phyloP scores from a whole-genome alignment of 2,797 vertebrate species.

The Podarcis siculus region DNA sequence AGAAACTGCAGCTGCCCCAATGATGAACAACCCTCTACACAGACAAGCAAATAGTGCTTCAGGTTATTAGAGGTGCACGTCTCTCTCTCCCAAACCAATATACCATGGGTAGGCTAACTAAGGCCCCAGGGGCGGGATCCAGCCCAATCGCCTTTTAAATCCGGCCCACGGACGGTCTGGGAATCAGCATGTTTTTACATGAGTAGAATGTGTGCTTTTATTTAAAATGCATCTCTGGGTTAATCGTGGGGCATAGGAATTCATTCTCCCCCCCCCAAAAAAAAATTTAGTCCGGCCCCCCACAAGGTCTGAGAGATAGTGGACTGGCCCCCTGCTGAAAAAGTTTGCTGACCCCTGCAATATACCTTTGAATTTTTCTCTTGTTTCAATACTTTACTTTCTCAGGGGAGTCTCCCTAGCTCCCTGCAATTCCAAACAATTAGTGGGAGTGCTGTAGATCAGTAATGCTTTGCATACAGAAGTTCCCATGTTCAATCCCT shows the following conservation, averaged over 20 bases:
- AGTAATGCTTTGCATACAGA: background rate
- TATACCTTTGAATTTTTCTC: background rate
- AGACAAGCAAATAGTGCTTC: background rate
- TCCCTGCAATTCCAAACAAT: background rate
- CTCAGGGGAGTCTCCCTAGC: background rate
- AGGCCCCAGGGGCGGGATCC: accelerated
- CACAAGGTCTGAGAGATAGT: no score
- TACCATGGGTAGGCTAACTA: no score
- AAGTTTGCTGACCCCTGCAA: no score
- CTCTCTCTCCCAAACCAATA: background rate
- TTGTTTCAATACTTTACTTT: background rate
- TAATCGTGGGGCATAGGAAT: no score
- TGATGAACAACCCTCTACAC: background rate
- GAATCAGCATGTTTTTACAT: no score
- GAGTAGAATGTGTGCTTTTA: no score
- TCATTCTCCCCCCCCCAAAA: no score
- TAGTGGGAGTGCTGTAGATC: background rate
- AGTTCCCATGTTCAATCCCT: background rate
- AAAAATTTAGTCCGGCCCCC: no score
- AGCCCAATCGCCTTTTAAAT: no score
- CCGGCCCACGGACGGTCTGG: accelerated
- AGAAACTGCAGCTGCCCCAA: background rate
- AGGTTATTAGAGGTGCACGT: background rate
- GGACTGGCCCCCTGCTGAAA: no score
- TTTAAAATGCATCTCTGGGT: no score